Evolutionary conservation across 2,888 invertebrate genomes (phyloP), one percentile per base, ranked within the genome.

Genomic region (Drosophila atroscutellata): DNA sequence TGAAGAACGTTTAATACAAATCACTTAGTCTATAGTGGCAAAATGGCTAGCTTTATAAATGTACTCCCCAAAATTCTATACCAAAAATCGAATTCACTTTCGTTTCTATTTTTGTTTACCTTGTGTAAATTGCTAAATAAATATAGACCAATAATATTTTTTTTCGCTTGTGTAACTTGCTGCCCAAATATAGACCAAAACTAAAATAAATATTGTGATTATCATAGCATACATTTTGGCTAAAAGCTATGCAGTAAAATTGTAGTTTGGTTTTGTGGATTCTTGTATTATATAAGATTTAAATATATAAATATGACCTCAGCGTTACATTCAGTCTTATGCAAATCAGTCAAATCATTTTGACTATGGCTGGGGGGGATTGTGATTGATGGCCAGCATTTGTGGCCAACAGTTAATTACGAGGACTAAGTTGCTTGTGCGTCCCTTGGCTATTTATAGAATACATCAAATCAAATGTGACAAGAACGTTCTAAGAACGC

Each of bases 381-480:
- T 59, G 50, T 86, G 89, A 83, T 86, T 88, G 83, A 88, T 83
- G 86, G 71, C 34, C 56, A 56, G 58, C 55, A 59, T 58, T 78
- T 71, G 67, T 45, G 66, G 55, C 58, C 47, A 87, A 69, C 55
- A 69, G 68, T 72, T 89, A 83, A 83, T 86, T 86, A 74, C 65
- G 37, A 50, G 9, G 32, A 45, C 6, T 26, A 6, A 34, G 26
- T 51, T 70, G 24, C 4, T 45, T 15, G 8, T 24, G 54, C 58
- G 64, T 62, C 49, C 51, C 20, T 11, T 26, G 24, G 51, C 45
- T 77, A 81, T 79, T 67, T 77, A 65, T 79, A 73, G 77, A 55
- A 52, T 34, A 37, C 47, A 70, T 62, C 47, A 45, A 45, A 58
- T 52, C 24, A 49, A 60, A 52, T 59, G 80, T 39, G 61, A 2